These are phyloP conservation scores for Manacus vitellinus DNA, from an alignment of 2,113 vertebrate genomes.

Conservation along the genomic window DNA sequence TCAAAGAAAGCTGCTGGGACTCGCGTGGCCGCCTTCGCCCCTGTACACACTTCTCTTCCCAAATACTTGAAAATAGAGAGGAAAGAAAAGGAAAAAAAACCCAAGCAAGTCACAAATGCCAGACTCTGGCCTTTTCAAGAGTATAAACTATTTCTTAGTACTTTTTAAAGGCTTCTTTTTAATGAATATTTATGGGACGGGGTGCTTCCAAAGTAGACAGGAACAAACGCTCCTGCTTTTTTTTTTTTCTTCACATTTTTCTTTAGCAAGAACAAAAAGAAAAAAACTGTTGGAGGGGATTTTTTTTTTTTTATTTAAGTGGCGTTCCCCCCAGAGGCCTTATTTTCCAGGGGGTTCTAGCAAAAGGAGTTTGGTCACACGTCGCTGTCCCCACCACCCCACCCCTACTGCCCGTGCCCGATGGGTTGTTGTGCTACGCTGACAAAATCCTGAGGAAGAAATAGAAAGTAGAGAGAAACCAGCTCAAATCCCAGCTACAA, in stretches of 20 bases:
- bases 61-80: constrained; percentile 82
- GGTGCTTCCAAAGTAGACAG: constrained; percentile 74
- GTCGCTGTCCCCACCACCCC: not conserved
- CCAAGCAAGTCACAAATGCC: constrained; percentile 73
- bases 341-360: constrained; percentile 5
- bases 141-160: constrained; percentile 74
- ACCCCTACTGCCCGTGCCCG: not conserved
- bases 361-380: constrained; percentile 38
- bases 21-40: constrained; percentile 95
- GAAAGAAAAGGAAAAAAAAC: constrained; percentile 72
- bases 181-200: constrained; percentile 67
- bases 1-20: constrained; percentile 94
- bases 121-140: constrained; percentile 68
- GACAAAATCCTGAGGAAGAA: not conserved
- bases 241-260: constrained; percentile 63
- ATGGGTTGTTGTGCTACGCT: not conserved
- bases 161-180: constrained; percentile 73
- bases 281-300: not conserved
- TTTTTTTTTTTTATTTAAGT: constrained; percentile 4
- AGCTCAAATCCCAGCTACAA: not conserved
- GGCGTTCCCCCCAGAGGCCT: not conserved
- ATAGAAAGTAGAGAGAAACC: constrained; percentile 6
- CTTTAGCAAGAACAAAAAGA: constrained; percentile 58
- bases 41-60: constrained; percentile 87
- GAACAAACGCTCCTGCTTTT: constrained; percentile 60